A percentile compares a stretch with the other conserved stretches of the same genome.
phyloP scores from a whole-genome alignment of 2,888 invertebrate genomes.

The Cheilosia urbana region DNA sequence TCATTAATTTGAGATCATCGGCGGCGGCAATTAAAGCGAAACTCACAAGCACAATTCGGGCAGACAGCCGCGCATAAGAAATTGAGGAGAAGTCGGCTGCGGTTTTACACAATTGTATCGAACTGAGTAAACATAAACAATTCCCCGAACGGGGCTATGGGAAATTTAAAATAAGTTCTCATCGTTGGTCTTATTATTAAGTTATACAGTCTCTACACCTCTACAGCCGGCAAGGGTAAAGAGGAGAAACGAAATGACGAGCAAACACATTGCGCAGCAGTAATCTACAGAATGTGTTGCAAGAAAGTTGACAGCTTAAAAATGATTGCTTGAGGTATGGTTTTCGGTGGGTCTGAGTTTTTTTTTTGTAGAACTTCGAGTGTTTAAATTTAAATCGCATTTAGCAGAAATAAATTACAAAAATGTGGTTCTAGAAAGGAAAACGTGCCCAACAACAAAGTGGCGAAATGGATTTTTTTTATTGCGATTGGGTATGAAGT shows the following conservation, averaged over 20 bases:
- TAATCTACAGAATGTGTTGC: neutral
- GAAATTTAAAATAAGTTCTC: constrained; percentile 23
- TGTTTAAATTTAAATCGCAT: no score
- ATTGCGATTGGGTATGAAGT: no score
- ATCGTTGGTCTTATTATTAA: constrained; percentile 60
- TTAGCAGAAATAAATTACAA: no score
- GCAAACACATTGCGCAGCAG: neutral
- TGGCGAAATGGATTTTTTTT: no score
- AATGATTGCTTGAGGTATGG: no score
- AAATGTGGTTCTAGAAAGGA: no score
- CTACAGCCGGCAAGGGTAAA: neutral
- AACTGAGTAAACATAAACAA: constrained; percentile 44
- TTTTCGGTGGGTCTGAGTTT: no score
- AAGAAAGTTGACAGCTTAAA: neutral
- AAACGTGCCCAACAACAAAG: no score
- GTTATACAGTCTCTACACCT: constrained; percentile 26
- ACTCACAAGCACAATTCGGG: constrained; percentile 15
- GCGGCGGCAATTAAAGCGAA: constrained; percentile 60
- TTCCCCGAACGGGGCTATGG: constrained; percentile 31
- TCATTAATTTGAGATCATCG: constrained; percentile 73
- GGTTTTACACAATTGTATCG: constrained; percentile 40
- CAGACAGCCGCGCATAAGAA: constrained; percentile 6
- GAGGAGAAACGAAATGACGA: constrained; percentile 7
- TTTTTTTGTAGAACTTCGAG: no score
- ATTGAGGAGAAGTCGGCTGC: neutral